Evolutionary conservation across 2,888 invertebrate species (phyloP).

Genomic region (Petrolisthes cinctipes): DNA sequence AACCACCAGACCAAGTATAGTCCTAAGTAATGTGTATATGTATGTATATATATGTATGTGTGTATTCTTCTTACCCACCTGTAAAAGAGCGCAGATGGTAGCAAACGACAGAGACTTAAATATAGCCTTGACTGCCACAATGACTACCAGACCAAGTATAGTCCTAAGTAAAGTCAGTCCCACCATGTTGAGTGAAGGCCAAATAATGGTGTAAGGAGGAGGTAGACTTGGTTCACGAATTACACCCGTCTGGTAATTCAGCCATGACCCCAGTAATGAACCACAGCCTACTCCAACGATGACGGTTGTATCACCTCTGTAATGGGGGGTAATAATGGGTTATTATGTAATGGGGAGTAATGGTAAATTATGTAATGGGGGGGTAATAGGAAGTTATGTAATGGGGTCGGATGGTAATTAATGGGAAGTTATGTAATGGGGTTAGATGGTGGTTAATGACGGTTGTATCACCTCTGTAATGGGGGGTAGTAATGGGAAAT

Average conservation of each 20-base stretch:
- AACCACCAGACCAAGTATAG: conserved; percentile 81
- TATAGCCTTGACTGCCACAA: conserved; percentile 76
- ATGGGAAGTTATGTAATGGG: no score
- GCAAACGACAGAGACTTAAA: conserved; percentile 55
- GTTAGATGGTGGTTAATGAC: no score
- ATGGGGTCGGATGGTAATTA: no score
- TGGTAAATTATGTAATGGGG: neutral
- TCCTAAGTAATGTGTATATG: conserved; percentile 74
- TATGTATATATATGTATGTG: no score
- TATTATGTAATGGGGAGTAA: neutral
- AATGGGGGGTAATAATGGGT: neutral
- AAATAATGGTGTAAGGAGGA: conserved; percentile 83
- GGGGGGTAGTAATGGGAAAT: neutral
- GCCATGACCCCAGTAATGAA: conserved; percentile 84
- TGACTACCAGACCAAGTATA: conserved; percentile 81
- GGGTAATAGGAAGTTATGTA: no score
- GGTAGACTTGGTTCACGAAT: conserved; percentile 75
- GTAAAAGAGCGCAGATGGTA: conserved; percentile 54
- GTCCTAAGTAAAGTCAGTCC: conserved; percentile 78
- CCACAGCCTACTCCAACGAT: conserved; percentile 86
- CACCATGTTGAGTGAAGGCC: conserved; percentile 82
- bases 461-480: no score
- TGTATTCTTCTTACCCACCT: conserved; percentile 28
- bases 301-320: conserved; percentile 89
- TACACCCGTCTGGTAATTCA: conserved; percentile 83